These are phyloP conservation scores for Euphonia xanthogaster DNA, from an alignment of 2,797 vertebrate genomes.

Conservation along the genomic window DNA sequence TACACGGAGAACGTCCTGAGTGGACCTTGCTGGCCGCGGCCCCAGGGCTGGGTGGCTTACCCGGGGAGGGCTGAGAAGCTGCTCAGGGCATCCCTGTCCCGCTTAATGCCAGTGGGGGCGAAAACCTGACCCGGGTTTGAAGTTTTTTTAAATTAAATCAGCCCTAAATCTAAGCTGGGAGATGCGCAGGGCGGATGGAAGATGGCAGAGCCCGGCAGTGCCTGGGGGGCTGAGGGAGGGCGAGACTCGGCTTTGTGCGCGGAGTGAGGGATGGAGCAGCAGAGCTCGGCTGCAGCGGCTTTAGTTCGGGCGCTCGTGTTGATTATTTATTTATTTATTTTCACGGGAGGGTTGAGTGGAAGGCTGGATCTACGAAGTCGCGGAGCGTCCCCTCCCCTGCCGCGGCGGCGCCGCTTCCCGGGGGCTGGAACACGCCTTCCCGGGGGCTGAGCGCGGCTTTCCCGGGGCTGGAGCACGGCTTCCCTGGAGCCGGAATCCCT, in stretches of 20 bases:
- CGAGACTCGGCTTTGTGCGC: background rate
- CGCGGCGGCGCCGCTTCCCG: background rate
- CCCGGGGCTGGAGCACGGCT: background rate
- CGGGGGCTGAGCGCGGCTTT: background rate
- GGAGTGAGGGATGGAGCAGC: background rate
- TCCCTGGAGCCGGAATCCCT: background rate
- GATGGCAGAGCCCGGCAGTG: background rate
- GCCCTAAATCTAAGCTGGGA: background rate
- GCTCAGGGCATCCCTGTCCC: background rate
- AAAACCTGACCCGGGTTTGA: accelerated
- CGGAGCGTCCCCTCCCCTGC: background rate
- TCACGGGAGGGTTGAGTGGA: background rate
- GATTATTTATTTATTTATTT: background rate
- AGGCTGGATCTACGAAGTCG: background rate
- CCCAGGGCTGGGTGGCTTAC: background rate
- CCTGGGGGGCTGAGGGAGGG: background rate
- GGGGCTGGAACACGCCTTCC: background rate
- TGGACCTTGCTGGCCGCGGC: background rate
- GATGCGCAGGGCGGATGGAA: accelerated
- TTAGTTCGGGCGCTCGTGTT: accelerated
- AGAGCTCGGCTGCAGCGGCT: background rate
- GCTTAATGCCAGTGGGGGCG: too few species aligned
- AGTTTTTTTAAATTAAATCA: background rate
- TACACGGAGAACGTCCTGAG: background rate
- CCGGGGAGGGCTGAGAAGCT: too few species aligned